Evolutionary conservation across 2,113 vertebrate species (phyloP).

Genomic region (Oenanthe melanoleuca): DNA sequence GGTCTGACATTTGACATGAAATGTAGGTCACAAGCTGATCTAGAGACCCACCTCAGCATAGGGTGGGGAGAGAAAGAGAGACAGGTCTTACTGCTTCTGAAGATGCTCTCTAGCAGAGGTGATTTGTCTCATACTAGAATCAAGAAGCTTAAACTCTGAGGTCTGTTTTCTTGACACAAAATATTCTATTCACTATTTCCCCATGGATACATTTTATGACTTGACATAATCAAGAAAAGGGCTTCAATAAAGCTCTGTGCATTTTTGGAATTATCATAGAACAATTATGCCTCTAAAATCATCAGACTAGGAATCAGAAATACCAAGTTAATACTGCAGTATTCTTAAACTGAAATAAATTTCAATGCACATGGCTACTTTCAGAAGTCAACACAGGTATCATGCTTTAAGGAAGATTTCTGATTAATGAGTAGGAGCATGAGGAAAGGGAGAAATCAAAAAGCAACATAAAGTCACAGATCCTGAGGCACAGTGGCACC

Average conservation of each 20-base stretch:
- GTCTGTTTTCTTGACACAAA: neutral
- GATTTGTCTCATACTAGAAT: neutral
- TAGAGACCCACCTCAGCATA: neutral
- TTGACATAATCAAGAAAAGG: neutral
- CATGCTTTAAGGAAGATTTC: neutral
- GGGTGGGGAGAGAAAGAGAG: neutral
- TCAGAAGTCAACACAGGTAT: neutral
- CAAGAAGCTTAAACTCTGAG: neutral
- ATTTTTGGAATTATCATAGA: neutral
- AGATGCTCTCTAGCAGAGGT: neutral
- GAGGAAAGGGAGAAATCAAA: neutral
- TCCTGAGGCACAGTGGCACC: neutral
- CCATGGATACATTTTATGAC: neutral
- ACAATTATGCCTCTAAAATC: neutral
- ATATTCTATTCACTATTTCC: neutral
- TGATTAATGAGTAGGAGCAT: neutral
- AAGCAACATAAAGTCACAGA: neutral
- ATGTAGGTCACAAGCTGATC: neutral
- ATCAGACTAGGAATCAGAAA: neutral
- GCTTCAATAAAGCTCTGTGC: neutral
- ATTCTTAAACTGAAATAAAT: neutral
- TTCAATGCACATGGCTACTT: neutral
- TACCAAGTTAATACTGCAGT: neutral
- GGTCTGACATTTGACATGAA: fast-evolving
- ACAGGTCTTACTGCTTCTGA: neutral